These are phyloP conservation scores for Neofelis nebulosa DNA, from an alignment of 2,113 vertebrate genomes.

Conservation along the genomic window DNA sequence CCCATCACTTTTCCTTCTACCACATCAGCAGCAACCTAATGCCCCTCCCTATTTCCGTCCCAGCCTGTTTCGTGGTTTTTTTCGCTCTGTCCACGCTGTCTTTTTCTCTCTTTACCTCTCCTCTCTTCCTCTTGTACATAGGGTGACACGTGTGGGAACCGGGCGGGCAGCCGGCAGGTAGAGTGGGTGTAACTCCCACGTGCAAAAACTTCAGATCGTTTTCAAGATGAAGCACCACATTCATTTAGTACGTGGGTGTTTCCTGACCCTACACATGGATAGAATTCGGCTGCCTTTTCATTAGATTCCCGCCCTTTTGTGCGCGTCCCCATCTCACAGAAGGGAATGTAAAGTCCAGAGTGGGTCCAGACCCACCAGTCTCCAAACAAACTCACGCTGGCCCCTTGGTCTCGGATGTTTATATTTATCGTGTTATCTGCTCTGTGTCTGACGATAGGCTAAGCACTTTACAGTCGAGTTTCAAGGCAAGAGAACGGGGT, in stretches of 20 bases:
- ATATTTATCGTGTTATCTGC: rapidly evolving
- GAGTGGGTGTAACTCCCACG: neutral
- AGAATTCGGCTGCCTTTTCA: neutral
- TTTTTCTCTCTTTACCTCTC: rapidly evolving
- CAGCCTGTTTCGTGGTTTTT: rapidly evolving
- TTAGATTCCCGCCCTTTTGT: neutral
- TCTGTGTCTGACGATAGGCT: rapidly evolving
- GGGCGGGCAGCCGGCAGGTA: rapidly evolving
- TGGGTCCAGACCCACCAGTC: rapidly evolving
- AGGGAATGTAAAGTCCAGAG: rapidly evolving
- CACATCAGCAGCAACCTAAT: rapidly evolving
- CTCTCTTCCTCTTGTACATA: neutral
- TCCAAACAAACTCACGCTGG: rapidly evolving
- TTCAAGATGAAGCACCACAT: neutral
- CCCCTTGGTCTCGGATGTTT: rapidly evolving
- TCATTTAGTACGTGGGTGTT: neutral
- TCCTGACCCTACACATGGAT: neutral
- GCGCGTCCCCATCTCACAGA: rapidly evolving
- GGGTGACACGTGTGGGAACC: rapidly evolving
- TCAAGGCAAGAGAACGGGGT: rapidly evolving
- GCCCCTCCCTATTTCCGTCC: rapidly evolving
- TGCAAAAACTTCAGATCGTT: neutral
- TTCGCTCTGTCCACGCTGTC: too few species aligned
- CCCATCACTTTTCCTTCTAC: neutral
- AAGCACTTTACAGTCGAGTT: neutral